Evolutionary conservation across 2,797 vertebrate species (phyloP), one percentile per base, ranked within the genome.

Genomic region (Hipposideros larvatus): DNA sequence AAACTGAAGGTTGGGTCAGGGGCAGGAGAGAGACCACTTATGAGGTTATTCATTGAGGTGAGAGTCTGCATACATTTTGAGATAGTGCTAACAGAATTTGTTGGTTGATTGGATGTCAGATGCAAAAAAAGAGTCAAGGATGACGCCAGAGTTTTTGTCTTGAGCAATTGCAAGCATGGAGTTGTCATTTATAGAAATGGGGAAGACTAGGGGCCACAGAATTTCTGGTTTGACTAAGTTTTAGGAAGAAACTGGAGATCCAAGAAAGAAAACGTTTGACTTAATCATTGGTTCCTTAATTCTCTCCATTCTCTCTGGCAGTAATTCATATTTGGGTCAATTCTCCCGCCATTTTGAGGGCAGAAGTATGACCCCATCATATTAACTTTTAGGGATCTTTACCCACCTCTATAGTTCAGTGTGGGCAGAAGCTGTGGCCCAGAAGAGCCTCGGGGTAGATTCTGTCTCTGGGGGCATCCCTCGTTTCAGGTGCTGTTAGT

Each of bases 221-320:
- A 51, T 94, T 93, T 91, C 80, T 91, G 75, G 53, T 48, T 75
- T 96, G 70, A 84, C n/a, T 78, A 16, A 16, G 51, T 91, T 91
- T 82, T 79, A 78, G 46, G 65, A 92, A 53, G 79, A 90, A 96
- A 14, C 31, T 75, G 28, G 79, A 43, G 59, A 88, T n/a, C 91
- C 7, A 92, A 80, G 24, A 10, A 37, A 80, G 57, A 91, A 59
- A 46, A 65, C 9, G 19, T 41, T 53, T 70, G 68, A 84, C 24
- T 51, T 65, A 91, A 59, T 92, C 79, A 78, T 37, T 83, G 22
- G 4, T 83, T 88, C 66, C 73, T 88, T 91, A 41, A 61, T 94
- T 85, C 91, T 93, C 73, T 96, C 86, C 19, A 13, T 90, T n/a
- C 34, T 83, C 11, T 94, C 43, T 90, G 65, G 77, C 13, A 55